These are phyloP conservation scores for Cnemophilus loriae DNA, from an alignment of 2,113 vertebrate species.

Conservation along the genomic window DNA sequence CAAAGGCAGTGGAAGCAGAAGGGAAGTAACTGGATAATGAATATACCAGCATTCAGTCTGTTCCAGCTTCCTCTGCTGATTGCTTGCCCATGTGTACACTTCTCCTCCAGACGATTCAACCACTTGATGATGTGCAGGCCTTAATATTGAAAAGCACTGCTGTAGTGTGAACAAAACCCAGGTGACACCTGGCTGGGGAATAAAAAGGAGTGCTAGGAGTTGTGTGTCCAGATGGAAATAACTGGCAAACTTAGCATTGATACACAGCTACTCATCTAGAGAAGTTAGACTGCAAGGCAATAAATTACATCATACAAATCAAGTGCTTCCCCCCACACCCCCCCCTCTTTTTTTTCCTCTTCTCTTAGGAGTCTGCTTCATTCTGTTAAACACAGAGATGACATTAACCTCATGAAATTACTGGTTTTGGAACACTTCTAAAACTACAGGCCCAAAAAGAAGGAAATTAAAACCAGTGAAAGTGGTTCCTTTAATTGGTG, in stretches of 20 bases:
- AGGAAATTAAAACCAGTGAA: not conserved
- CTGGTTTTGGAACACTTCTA: not conserved
- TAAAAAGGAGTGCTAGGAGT: not conserved
- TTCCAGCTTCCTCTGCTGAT: not conserved
- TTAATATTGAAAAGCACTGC: not conserved
- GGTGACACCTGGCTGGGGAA: not conserved
- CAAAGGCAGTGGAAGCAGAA: not conserved
- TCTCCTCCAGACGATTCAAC: not conserved
- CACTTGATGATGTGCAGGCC: not conserved
- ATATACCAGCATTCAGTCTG: not conserved
- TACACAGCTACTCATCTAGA: not conserved
- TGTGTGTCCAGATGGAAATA: not conserved
- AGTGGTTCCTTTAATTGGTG: not conserved
- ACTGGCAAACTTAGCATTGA: not conserved
- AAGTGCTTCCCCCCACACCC: not conserved
- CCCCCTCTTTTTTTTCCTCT: rapidly evolving
- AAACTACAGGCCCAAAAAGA: not conserved
- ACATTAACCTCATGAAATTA: not conserved
- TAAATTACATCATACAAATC: not conserved
- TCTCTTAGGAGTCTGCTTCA: not conserved
- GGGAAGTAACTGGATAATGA: not conserved
- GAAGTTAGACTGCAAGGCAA: not conserved
- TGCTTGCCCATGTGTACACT: not conserved
- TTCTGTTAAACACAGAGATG: not conserved
- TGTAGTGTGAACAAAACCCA: not conserved